These are phyloP conservation scores for Leptocoma aspasia DNA, from an alignment of 2,113 vertebrate genomes.

Conservation along the genomic window DNA sequence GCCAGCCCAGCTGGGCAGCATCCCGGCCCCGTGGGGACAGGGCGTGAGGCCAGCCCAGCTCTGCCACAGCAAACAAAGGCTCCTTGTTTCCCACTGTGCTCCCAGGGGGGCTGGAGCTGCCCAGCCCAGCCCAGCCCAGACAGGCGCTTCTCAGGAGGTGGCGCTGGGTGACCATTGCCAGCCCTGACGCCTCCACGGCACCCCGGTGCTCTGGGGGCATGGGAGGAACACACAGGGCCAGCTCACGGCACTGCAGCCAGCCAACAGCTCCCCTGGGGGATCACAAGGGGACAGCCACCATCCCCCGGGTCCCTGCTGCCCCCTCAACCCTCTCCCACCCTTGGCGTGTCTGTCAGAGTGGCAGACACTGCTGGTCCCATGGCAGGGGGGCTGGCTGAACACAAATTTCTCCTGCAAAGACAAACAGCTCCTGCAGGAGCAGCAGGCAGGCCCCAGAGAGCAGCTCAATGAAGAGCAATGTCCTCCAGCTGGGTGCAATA, in stretches of 20 bases:
- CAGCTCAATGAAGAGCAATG: rapidly evolving
- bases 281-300: not conserved
- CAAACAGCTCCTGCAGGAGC: not conserved
- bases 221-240: not conserved
- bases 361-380: rapidly evolving
- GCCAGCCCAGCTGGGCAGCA: not conserved
- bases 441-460: not conserved
- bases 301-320: not conserved
- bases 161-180: not conserved
- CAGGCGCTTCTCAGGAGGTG: rapidly evolving
- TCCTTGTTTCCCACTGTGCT: not conserved
- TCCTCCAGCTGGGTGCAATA: not conserved
- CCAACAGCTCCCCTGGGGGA: not conserved
- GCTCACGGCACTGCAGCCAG: rapidly evolving
- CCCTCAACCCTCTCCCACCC: not conserved
- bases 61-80: not conserved
- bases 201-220: not conserved
- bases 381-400: not conserved
- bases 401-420: not conserved
- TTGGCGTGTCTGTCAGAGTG: rapidly evolving
- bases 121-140: not conserved
- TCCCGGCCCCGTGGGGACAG: rapidly evolving
- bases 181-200: rapidly evolving
- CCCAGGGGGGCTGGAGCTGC: not conserved
- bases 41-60: not conserved